These are phyloP conservation scores for Caenorhabditis auriculariae DNA, from an alignment of 2,888 invertebrate species.

Conservation along the genomic window DNA sequence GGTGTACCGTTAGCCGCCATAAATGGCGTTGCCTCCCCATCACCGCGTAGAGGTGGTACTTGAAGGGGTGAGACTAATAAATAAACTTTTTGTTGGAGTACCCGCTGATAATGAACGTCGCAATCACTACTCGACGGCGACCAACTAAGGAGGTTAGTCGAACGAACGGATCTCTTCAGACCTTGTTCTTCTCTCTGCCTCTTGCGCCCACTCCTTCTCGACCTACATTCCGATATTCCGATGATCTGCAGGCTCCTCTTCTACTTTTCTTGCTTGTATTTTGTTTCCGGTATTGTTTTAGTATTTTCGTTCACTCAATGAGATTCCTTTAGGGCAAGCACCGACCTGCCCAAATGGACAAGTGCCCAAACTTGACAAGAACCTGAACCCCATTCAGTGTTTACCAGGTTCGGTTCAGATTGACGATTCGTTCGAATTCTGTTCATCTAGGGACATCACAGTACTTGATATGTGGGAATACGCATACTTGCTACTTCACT, in stretches of 20 bases:
- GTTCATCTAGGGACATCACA: slow-evolving; percentile 41
- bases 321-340: slow-evolving; percentile 26
- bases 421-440: neutral
- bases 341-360: slow-evolving; percentile 57
- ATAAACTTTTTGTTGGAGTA: no score
- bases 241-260: slow-evolving; percentile 16
- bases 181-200: no score
- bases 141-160: no score
- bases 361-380: slow-evolving; percentile 43
- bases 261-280: slow-evolving; percentile 20
- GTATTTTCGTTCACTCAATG: neutral
- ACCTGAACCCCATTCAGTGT: slow-evolving; percentile 51
- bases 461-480: slow-evolving; percentile 48
- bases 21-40: no score
- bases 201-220: no score
- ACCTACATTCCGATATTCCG: no score
- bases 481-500: slow-evolving; percentile 60
- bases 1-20: no score
- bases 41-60: no score
- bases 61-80: no score
- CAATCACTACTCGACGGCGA: no score
- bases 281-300: slow-evolving; percentile 1
- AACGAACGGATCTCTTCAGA: no score
- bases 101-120: no score
- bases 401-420: slow-evolving; percentile 49